These are phyloP conservation scores for Lamellibrachia satsuma DNA, from an alignment of 2,888 invertebrate genomes.

Conservation along the genomic window DNA sequence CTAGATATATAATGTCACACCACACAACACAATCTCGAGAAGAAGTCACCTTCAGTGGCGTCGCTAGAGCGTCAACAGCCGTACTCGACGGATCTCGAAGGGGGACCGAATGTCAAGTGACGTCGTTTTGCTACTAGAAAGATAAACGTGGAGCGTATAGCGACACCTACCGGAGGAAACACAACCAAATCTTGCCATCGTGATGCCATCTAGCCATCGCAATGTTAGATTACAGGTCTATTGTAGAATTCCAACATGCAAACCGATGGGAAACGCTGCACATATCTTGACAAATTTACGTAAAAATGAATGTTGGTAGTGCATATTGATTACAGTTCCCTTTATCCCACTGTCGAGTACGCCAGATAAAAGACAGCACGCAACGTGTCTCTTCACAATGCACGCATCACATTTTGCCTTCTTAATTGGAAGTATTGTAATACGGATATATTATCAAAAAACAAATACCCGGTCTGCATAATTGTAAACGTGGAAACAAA, in stretches of 20 bases:
- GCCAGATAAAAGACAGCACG: background rate
- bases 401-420: background rate
- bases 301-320: background rate
- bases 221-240: background rate
- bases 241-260: background rate
- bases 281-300: background rate
- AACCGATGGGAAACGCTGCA: background rate
- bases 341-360: background rate
- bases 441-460: background rate
- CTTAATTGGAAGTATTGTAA: background rate
- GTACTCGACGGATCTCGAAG: background rate
- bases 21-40: background rate
- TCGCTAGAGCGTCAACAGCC: background rate
- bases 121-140: constrained; percentile 17
- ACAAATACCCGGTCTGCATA: background rate
- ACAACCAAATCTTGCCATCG: background rate
- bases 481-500: background rate
- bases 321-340: background rate
- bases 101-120: constrained; percentile 1
- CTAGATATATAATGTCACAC: background rate
- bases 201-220: background rate
- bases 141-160: background rate
- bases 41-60: background rate
- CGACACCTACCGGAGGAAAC: background rate
- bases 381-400: background rate